Evolutionary conservation across 2,797 vertebrate genomes (phyloP), one percentile per base, ranked within the genome.

Genomic region (Chelon labrosus): DNA sequence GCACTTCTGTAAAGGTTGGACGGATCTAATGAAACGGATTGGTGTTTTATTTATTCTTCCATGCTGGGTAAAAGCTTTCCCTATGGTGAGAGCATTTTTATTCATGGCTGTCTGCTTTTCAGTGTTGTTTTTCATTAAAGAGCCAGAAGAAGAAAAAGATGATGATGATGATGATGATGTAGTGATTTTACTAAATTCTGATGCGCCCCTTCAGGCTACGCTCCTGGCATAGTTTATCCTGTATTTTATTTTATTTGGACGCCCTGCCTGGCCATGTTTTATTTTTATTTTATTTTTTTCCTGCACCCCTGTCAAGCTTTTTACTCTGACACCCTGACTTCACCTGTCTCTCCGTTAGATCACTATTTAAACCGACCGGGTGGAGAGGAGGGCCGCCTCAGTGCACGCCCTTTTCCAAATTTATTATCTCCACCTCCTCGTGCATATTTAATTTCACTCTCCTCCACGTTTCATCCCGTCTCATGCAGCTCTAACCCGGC

Each of bases 1-100:
- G 91, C 91, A 90, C 93, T 93, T 93, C 82, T 85, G 85, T 88
- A 89, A 83, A 75, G 80, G 84, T 75, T 66, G 78, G 80, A 87
- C 79, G 84, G 82, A 88, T 86, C 82, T 80, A 80, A 79, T 85
- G 76, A 92, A 85, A 71, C 70, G 63, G 76, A 80, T 88, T 87
- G 13, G 82, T 79, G 62, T 87, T 91, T 82, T 87, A 91, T 91
- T 91, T 93, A 91, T 94, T 93, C 89, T 86, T 90, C 87, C 87
- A 82, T 88, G 90, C 78, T 89, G 84, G 78, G 90, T 92, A 87
- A 92, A 91, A 90, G 73, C 91, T 94, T 87, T 94, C 91, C 93
- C 90, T 90, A 88, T 93, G 91, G 91, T 80, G 91, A 93, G 93
- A 94, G 91, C 81, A 58, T 89, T 90, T 87, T 89, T 91, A 89